Percentiles rank a stretch among this genome's conserved stretches.
Evolutionary conservation across 2,888 invertebrate genomes (phyloP).

Genomic region (Abscondita cerata): DNA sequence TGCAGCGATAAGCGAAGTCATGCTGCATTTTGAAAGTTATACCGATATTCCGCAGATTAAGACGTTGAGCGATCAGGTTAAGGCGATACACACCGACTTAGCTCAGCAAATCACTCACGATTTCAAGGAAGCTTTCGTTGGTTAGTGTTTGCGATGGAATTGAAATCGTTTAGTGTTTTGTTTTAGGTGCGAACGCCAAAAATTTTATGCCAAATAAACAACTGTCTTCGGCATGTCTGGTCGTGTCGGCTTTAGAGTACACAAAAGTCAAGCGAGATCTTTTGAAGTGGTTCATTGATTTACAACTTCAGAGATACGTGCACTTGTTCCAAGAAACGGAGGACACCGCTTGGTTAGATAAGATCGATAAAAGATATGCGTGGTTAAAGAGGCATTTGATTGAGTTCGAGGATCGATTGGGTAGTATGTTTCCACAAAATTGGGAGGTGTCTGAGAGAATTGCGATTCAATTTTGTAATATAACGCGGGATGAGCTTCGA

Average conservation of each 20-base stretch:
- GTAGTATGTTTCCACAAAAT: slow-evolving; percentile 84
- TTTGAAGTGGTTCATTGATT: slow-evolving; percentile 86
- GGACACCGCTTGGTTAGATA: slow-evolving; percentile 96
- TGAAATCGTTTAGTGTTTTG: too few relatives aligned
- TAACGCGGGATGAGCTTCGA: slow-evolving; percentile 78
- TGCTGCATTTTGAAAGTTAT: slow-evolving; percentile 92
- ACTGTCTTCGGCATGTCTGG: slow-evolving; percentile 80
- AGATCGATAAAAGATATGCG: slow-evolving; percentile 90
- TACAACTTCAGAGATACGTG: slow-evolving; percentile 89
- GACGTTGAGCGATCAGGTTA: slow-evolving; percentile 82
- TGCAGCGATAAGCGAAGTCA: slow-evolving; percentile 98
- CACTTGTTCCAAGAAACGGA: slow-evolving; percentile 95
- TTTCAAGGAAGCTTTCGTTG: slow-evolving; percentile 87
- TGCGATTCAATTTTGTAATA: slow-evolving; percentile 86
- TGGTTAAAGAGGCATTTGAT: slow-evolving; percentile 96
- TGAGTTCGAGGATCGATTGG: slow-evolving; percentile 90
- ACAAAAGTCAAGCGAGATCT: slow-evolving; percentile 85
- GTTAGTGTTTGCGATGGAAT: too few relatives aligned
- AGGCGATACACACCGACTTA: slow-evolving; percentile 69
- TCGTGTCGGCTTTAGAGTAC: slow-evolving; percentile 87
- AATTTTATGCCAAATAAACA: slow-evolving; percentile 68
- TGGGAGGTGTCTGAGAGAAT: slow-evolving; percentile 97
- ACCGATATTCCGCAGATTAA: slow-evolving; percentile 91
- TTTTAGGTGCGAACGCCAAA: slow-evolving; percentile 63
- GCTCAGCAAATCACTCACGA: slow-evolving; percentile 90